phyloP scores from a whole-genome alignment of 2,888 invertebrate species.

The Anorthoa munda region DNA sequence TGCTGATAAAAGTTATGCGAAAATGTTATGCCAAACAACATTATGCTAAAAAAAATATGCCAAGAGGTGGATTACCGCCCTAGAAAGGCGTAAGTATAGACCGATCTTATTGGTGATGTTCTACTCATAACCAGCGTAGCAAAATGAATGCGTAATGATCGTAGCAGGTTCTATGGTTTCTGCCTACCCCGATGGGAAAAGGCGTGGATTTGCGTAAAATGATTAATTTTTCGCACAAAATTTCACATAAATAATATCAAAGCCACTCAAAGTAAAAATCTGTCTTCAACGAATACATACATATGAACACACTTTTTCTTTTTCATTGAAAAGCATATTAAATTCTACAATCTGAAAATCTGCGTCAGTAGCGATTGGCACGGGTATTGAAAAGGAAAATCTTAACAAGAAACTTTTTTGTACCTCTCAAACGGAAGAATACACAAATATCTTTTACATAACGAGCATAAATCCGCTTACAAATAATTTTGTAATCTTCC shows the following conservation, averaged over 20 bases:
- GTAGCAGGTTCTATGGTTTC: too few species aligned
- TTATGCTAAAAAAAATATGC: too few species aligned
- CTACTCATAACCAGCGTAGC: too few species aligned
- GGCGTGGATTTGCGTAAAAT: too few species aligned
- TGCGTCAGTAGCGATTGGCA: not conserved
- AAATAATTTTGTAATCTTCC: conserved; percentile 7
- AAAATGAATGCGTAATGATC: too few species aligned
- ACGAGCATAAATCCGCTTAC: not conserved
- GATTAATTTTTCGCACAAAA: not conserved
- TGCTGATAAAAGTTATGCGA: too few species aligned
- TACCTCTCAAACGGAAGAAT: not conserved
- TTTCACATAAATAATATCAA: not conserved
- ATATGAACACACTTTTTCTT: too few species aligned
- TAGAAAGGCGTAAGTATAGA: too few species aligned
- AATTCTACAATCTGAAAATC: not conserved
- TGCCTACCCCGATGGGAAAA: too few species aligned
- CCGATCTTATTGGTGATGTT: too few species aligned
- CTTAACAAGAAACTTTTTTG: conserved; percentile 4
- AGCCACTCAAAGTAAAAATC: not conserved
- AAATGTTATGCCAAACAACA: too few species aligned
- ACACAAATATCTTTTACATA: conserved; percentile 7
- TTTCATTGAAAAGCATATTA: not conserved
- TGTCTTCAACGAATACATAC: not conserved
- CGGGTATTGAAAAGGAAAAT: conserved; percentile 14
- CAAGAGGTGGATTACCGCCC: too few species aligned